Percentiles rank a stretch among this genome's conserved stretches.
Evolutionary conservation across 2,888 invertebrate species (phyloP).

Genomic region (Dorcus parallelipipedus): DNA sequence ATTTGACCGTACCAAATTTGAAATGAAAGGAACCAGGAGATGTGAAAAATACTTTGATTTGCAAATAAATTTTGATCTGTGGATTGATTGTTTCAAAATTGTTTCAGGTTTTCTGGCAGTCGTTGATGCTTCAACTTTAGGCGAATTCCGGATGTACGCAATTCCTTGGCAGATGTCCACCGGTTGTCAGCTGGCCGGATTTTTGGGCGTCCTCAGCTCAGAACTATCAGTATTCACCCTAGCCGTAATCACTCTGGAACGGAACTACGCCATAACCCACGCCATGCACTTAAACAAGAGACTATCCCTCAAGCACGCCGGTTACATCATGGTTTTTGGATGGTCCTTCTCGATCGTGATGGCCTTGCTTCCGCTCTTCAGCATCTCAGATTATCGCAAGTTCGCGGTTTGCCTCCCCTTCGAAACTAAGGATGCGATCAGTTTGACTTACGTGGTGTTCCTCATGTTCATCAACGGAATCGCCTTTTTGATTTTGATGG

Average conservation of each 20-base stretch:
- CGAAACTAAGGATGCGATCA: constrained; percentile 73
- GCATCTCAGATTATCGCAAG: constrained; percentile 92
- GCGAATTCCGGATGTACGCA: constrained; percentile 94
- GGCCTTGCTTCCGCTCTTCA: constrained; percentile 85
- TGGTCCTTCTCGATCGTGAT: constrained; percentile 87
- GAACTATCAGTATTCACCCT: constrained; percentile 94
- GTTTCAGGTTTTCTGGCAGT: constrained; percentile 81
- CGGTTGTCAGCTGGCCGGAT: constrained; percentile 91
- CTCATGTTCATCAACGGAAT: constrained; percentile 89
- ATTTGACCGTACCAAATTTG: no score
- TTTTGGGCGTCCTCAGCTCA: constrained; percentile 89
- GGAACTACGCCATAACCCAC: constrained; percentile 96
- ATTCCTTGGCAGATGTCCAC: constrained; percentile 96
- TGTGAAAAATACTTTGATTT: background rate
- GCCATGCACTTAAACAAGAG: constrained; percentile 96
- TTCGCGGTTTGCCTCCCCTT: constrained; percentile 97
- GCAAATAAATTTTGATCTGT: background rate
- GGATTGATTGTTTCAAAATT: background rate
- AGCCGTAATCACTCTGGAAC: constrained; percentile 92
- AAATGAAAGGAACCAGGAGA: no score
- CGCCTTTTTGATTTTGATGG: constrained; percentile 91
- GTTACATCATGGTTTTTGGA: constrained; percentile 88
- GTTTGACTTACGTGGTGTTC: constrained; percentile 85
- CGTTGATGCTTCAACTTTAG: constrained; percentile 92
- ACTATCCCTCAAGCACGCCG: constrained; percentile 86